Base-by-base conservation (phyloP, 2,888 invertebrate genomes). In the Bugula neritina region DNA sequence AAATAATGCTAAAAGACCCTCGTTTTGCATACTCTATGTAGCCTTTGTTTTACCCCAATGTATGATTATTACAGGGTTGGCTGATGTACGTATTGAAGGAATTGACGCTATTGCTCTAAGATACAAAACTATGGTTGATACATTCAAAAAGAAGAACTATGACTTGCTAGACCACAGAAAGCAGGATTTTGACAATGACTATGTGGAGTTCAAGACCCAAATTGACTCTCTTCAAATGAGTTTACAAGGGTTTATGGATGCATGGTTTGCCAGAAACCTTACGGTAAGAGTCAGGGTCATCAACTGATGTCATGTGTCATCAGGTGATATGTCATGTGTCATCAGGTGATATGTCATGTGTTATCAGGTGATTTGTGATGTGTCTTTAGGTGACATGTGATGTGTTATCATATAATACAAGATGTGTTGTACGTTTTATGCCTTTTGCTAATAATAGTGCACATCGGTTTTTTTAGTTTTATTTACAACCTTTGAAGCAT, bases 151-250 rank as follows among this genome's bases (percentile, higher is more conserved):
- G 52, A 93, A 93, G 83, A 90, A 89, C 72, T 96, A 96, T 81
- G 94, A 97, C 80, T 93, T 95, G 79, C 85, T 96, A 54, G 94
- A 96, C 84, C 93, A 95, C 80, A 88, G 94, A 73, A 94, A 95
- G 82, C 86, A 87, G 0, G 92, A 92, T 76, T 96, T 94, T 79
- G 93, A 96, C 80, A 88, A 87, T 31, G 96, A 96, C 82, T 94
- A 91, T 79, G 88, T 90, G 69, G 88, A 87, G 1, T 95, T 96
- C 79, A 89, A 92, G 79, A 87, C 87, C 17, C 90, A 91, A 82
- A 93, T 91, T 0, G 91, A 93, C 54, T 77, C 76, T 54, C 76
- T 84, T 25, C 77, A 82, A 57, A 74, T 73, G 29, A 76, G 78
- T 76, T 79, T 84, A 10, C 82, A 82, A 86, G 88, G 17, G 82